A percentile compares a stretch with the other conserved stretches of the same genome.
Evolutionary conservation across 2,113 vertebrate genomes (phyloP).

Genomic region (Pao palembangensis): DNA sequence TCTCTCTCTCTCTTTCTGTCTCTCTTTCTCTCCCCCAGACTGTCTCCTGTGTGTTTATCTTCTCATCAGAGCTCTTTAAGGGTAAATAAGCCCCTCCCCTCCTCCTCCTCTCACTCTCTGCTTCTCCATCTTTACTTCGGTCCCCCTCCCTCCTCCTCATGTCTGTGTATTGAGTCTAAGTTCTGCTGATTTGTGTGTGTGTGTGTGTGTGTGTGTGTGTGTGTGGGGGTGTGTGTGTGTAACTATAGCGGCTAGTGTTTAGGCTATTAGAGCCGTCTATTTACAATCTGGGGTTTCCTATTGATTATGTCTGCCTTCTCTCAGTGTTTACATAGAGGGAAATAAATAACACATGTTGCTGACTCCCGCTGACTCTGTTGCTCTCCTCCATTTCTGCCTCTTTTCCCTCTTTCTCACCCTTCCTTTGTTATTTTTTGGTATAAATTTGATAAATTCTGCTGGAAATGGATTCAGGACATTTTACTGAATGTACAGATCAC

Average conservation of each 20-base stretch:
- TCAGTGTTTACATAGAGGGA: conserved; percentile 88
- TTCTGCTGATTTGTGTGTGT: conserved; percentile 54
- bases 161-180: conserved; percentile 68
- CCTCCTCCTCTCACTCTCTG: conserved; percentile 25
- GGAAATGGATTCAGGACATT: no score
- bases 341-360: conserved; percentile 97
- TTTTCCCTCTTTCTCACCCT: conserved; percentile 7
- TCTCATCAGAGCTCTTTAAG: conserved; percentile 80
- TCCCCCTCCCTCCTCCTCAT: conserved; percentile 28
- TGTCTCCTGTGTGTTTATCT: conserved; percentile 79
- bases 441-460: no score
- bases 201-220: conserved; percentile 11
- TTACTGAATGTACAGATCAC: no score
- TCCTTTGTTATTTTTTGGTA: not conserved
- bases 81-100: conserved; percentile 71
- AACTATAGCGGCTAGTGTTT: conserved; percentile 86
- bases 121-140: conserved; percentile 29
- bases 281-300: conserved; percentile 93
- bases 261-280: conserved; percentile 92
- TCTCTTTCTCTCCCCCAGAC: conserved; percentile 32
- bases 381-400: conserved; percentile 31
- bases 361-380: conserved; percentile 51
- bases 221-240: conserved; percentile 72
- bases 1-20: conserved; percentile 4
- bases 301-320: conserved; percentile 95